Base-by-base conservation (phyloP, 2,797 vertebrate genomes). In the Danio choprae region DNA sequence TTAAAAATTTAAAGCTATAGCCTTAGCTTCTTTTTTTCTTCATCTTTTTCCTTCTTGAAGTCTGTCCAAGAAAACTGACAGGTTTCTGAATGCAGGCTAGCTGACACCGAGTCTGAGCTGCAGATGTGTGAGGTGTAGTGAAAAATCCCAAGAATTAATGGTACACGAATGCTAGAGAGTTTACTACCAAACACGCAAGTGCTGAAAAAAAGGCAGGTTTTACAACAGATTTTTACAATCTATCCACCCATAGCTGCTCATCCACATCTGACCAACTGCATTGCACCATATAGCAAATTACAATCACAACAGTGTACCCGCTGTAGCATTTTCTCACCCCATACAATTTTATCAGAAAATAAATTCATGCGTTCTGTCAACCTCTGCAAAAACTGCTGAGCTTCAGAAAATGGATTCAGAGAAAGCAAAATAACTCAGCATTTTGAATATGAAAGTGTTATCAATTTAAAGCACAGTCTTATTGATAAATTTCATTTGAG, bases 1-100 rank as follows among this genome's bases (percentile, higher is more conserved):
- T 93, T 89, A 94, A 93, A 93, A 91, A 92, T 92, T 92, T 87
- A 94, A 90, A 87, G 89, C 87, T 84, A 71, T 58, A 72, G 60
- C 72, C 89, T 87, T 78, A 48, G 62, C 88, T 86, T 84, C 76
- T 86, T 87, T 84, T 81, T 18, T 15, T 29, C 67, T 48, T 60
- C 72, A 65, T 59, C 51, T 55, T 16, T 82, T 79, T 68, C 51
- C 48, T 40, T 88, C 87, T 92, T 92, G 85, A 93, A 90, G 89
- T 91, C 89, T 93, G 88, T 91, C 87, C 89, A 87, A 91, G 89
- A 91, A 92, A 93, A 88, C 87, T 91, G 87, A 84, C 87, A 89
- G 87, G 83, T 87, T 73, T 86, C 84, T 77, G 84, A 81, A 85
- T 83, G 80, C 84, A 87, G 78, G 86, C 84, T 88, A 87, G 88